Percentiles rank a stretch among this genome's conserved stretches.
Conservation (phyloP, 2,113 vertebrate genomes). For the Elanus axillaris region DNA sequence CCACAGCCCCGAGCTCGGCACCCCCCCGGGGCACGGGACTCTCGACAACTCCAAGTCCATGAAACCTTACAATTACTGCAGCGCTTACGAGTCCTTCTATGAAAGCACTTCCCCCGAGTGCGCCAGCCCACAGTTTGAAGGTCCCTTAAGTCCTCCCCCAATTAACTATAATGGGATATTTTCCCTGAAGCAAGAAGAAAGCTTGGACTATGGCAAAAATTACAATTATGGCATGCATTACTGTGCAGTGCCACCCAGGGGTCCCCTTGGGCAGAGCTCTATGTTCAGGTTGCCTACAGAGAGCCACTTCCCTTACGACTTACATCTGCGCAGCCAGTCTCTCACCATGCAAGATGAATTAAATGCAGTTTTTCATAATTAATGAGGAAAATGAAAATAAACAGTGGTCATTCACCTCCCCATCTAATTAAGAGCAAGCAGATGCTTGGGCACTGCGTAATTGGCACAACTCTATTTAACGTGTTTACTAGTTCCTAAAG, state of each 20-base stretch:
- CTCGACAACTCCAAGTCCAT: constrained; percentile 89
- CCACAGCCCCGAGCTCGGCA: constrained; percentile 87
- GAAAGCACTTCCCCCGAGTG: constrained; percentile 92
- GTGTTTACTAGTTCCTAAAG: constrained; percentile 78
- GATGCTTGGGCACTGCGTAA: constrained; percentile 77
- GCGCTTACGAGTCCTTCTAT: constrained; percentile 92
- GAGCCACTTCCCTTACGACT: constrained; percentile 95
- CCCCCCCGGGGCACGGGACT: constrained; percentile 84
- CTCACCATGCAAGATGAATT: constrained; percentile 95
- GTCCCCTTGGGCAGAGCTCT: constrained; percentile 90
- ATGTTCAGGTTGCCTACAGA: constrained; percentile 95
- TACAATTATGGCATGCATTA: constrained; percentile 97
- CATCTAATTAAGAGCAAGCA: constrained; percentile 84
- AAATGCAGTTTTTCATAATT: constrained; percentile 97
- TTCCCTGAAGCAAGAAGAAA: constrained; percentile 97
- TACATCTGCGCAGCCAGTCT: constrained; percentile 95
- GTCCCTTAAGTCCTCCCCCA: constrained; percentile 91
- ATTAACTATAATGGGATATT: constrained; percentile 99
- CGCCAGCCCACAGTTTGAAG: constrained; percentile 91
- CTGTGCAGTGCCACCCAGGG: constrained; percentile 90
- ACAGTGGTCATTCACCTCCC: constrained; percentile 85
- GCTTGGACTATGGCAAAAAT: constrained; percentile 92
- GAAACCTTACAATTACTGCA: constrained; percentile 92
- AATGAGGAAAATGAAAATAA: constrained; percentile 88
- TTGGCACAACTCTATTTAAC: constrained; percentile 78